phyloP scores from a whole-genome alignment of 2,113 vertebrate genomes.

The Eclectus roratus region DNA sequence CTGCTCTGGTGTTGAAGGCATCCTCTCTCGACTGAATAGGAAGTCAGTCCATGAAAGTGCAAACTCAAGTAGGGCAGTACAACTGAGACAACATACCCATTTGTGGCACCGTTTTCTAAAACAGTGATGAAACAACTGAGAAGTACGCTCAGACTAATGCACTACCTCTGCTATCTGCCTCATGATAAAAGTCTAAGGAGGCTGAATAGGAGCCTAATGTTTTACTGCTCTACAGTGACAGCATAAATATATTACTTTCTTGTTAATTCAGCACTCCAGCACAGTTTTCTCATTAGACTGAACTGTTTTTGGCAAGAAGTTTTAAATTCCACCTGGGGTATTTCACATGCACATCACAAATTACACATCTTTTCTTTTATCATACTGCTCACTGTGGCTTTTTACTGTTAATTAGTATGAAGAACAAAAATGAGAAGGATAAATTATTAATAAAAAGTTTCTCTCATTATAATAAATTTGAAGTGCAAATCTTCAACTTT shows the following conservation, averaged over 20 bases:
- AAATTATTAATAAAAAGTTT: neutral
- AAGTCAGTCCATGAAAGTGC: neutral
- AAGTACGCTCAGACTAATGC: neutral
- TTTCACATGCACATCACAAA: neutral
- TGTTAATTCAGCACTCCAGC: constrained; percentile 15
- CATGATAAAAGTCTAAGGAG: neutral
- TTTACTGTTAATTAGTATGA: neutral
- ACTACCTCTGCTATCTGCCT: neutral
- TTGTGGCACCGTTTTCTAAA: neutral
- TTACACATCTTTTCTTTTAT: neutral
- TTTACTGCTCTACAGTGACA: neutral
- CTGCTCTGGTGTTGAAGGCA: no score
- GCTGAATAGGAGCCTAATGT: neutral
- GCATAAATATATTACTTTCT: neutral
- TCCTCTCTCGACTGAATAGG: neutral
- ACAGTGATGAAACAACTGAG: neutral
- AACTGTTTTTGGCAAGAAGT: neutral
- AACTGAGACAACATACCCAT: neutral
- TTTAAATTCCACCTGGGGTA: neutral
- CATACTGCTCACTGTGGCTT: neutral
- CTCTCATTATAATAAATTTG: neutral
- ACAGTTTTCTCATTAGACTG: neutral
- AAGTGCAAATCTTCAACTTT: neutral
- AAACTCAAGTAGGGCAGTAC: neutral
- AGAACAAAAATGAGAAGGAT: neutral